Conservation (phyloP, 2,888 invertebrate species). For the Cantharis nigra region DNA sequence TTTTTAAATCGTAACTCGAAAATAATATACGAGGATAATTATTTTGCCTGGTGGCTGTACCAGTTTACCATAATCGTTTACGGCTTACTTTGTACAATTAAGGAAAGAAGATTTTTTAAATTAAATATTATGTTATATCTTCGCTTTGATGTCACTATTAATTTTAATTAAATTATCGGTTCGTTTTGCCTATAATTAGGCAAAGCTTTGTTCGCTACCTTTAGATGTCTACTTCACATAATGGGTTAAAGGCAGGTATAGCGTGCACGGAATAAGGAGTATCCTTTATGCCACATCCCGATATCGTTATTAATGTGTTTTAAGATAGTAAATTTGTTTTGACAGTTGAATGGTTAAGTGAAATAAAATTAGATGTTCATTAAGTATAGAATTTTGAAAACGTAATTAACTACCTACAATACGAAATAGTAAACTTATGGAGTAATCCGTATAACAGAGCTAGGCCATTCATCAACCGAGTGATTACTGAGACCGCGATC, state of each 20-base stretch:
- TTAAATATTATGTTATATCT: neutral
- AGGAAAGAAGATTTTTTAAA: neutral
- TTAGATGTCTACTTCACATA: too few species aligned
- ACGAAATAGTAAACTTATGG: conserved; percentile 16
- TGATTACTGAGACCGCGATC: conserved; percentile 31
- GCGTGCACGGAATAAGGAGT: neutral
- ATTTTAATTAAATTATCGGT: neutral
- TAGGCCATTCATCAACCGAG: conserved; percentile 26
- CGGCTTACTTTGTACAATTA: neutral
- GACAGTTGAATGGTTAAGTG: conserved; percentile 1
- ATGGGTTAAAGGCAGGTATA: neutral
- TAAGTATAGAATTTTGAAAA: neutral
- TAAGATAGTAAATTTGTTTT: neutral
- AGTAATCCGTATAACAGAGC: conserved; percentile 17
- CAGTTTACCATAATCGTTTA: neutral
- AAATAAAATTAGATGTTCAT: conserved; percentile 2
- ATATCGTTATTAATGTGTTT: neutral
- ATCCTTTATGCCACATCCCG: neutral
- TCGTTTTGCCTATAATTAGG: neutral
- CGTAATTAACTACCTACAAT: conserved; percentile 4
- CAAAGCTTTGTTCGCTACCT: neutral
- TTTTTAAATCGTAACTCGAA: neutral
- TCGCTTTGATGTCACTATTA: neutral
- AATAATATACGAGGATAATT: neutral
- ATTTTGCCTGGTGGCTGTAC: neutral